These are phyloP conservation scores for Sinocyclocheilus grahami DNA, from an alignment of 2,113 vertebrate genomes.

Conservation along the genomic window DNA sequence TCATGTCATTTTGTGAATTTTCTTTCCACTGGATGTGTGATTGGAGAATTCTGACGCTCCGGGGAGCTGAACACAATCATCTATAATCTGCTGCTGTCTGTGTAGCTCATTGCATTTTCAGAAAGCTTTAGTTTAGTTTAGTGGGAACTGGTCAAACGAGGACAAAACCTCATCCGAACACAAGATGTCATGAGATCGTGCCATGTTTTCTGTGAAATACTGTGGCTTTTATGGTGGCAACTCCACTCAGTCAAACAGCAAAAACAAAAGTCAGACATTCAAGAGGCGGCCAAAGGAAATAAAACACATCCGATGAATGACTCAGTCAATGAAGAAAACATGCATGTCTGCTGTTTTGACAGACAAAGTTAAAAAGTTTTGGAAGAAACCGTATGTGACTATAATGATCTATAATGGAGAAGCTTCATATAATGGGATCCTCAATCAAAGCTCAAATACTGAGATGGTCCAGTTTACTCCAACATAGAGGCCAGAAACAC, in stretches of 20 bases:
- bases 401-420: slow-evolving; percentile 35
- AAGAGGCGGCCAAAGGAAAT: not conserved
- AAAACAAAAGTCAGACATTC: slow-evolving; percentile 30
- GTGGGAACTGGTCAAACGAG: not conserved
- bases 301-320: not conserved
- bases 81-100: not conserved
- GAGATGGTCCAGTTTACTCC: not conserved
- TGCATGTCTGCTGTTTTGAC: slow-evolving; percentile 16
- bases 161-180: not conserved
- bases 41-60: not conserved
- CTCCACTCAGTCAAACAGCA: slow-evolving; percentile 21
- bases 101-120: not conserved
- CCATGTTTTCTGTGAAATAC: not conserved
- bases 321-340: slow-evolving; percentile 31
- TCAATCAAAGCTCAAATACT: slow-evolving; percentile 38
- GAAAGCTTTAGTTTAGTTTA: not conserved
- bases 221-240: not conserved
- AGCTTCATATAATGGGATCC: slow-evolving; percentile 10
- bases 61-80: not conserved
- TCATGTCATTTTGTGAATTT: not conserved
- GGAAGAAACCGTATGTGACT: slow-evolving; percentile 26
- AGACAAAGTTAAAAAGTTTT: not conserved
- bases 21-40: not conserved
- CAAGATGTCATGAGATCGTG: not conserved
- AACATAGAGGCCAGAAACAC: not conserved